Base-by-base conservation (phyloP, 2,113 vertebrate genomes). In the Osmerus eperlanus region DNA sequence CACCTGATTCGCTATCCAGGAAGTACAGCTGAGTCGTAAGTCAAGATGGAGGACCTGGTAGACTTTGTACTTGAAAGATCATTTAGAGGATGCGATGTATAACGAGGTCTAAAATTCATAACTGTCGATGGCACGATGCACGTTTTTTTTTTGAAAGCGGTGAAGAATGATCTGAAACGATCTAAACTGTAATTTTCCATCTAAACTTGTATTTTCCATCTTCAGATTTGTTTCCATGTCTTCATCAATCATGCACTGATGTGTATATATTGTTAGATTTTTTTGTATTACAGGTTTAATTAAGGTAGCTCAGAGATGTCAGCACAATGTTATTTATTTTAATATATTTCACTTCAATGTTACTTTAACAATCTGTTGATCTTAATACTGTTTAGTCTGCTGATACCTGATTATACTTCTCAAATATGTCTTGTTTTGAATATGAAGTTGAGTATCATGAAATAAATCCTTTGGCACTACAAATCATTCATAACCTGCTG, bases 241-340 rank as follows among this genome's bases (percentile, higher is more conserved):
- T 51, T 32, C 54, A 19, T 56, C 51, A 36, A 21, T 36, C 9
- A 53, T 62, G 3, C 18, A 18, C 16, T 61, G 0, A 54, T 77
- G 71, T 83, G 70, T 47, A 65, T 70, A 68, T 36, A 36, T 36
- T 7, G 32, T 72, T 71, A 23, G 1, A 77, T 83, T 29, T 64
- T 74, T 73, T 75, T 76, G 59, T 80, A 78, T 74, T 21, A 60
- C 65, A 51, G 18, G 53, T 56, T 47, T 1, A 60, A 58, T n/a
- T 2, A 67, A 68, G 41, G 65, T 53, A 65, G 47, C 16, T 0
- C 16, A 23, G 25, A 41, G 29, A 60, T 23, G 29, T 66, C 41
- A 53, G 32, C 32, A 51, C 32, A 62, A 64, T 60, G 63, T 51
- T 73, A 74, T 75, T 75, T 77, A 70, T 69, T 58, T n/a, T 65